phyloP scores from a whole-genome alignment of 64 coral and sea anemone species.

The Montipora efflorescens region DNA sequence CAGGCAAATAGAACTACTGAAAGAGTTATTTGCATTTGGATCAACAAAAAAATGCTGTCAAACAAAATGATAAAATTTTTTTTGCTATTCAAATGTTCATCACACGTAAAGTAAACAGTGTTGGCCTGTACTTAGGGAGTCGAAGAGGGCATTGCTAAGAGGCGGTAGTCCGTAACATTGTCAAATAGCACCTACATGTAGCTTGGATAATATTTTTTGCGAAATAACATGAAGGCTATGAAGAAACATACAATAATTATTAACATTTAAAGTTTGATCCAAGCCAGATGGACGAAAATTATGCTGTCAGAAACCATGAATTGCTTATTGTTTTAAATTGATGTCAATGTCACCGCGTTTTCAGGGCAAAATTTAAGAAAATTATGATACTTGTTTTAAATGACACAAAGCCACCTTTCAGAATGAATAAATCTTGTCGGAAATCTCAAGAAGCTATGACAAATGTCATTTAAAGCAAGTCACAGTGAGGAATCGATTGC shows the following conservation, averaged over 20 bases:
- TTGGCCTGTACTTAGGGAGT: neutral
- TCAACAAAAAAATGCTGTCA: neutral
- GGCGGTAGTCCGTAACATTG: neutral
- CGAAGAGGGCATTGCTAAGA: neutral
- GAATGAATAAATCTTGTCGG: neutral
- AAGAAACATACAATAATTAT: too few relatives aligned
- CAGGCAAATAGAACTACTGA: neutral
- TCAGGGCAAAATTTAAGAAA: neutral
- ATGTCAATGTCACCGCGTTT: neutral
- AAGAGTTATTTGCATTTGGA: conserved; percentile 29
- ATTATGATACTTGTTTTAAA: neutral
- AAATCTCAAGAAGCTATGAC: neutral
- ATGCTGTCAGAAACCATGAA: neutral
- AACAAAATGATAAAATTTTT: conserved; percentile 38
- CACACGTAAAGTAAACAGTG: conserved; percentile 17
- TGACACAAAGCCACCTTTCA: neutral
- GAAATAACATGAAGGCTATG: neutral
- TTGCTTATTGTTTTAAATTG: neutral
- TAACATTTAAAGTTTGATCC: too few relatives aligned
- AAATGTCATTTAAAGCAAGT: neutral
- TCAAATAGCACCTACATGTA: neutral
- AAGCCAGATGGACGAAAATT: neutral
- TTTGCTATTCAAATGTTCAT: conserved; percentile 46
- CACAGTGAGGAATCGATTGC: neutral
- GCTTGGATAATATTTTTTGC: too few relatives aligned